A percentile compares a stretch with the other conserved stretches of the same genome.
Conservation (phyloP, 1,140 invertebrate genomes). For the Drosophila pallidifrons region DNA sequence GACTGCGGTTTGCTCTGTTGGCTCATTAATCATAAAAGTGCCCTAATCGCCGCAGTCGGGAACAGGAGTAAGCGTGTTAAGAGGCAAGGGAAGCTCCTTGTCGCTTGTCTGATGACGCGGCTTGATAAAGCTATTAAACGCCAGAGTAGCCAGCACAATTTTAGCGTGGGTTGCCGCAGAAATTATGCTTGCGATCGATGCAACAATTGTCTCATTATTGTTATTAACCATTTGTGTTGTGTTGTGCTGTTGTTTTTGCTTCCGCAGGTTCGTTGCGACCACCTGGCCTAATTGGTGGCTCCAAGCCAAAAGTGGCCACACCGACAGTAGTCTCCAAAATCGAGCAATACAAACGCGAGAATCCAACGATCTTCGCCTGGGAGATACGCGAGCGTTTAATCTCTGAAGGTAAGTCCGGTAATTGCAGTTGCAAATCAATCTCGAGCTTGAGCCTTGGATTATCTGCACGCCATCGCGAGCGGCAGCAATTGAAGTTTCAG, state of each 20-base stretch:
- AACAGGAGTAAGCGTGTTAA: neutral
- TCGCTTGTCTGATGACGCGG: constrained; percentile 4
- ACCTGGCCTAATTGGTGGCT: constrained; percentile 98
- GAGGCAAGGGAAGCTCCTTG: neutral
- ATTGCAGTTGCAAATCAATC: constrained; percentile 55
- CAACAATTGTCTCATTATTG: constrained; percentile 37
- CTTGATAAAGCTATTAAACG: constrained; percentile 24
- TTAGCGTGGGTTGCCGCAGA: constrained; percentile 13
- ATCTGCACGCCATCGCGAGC: constrained; percentile 9
- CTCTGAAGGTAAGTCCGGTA: constrained; percentile 92
- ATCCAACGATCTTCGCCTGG: constrained; percentile 99
- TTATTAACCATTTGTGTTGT: constrained; percentile 8
- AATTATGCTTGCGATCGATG: constrained; percentile 29
- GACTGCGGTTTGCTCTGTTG: constrained; percentile 25
- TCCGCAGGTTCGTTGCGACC: constrained; percentile 94
- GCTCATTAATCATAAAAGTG: constrained; percentile 52
- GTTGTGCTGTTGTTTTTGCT: constrained; percentile 7
- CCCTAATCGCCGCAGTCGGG: constrained; percentile 15
- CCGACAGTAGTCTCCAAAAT: constrained; percentile 97
- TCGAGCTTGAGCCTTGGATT: constrained; percentile 2
- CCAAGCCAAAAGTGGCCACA: constrained; percentile 99
- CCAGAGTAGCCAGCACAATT: neutral
- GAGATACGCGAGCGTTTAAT: constrained; percentile 97
- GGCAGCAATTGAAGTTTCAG: constrained; percentile 43
- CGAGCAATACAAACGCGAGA: constrained; percentile 98